A percentile compares a stretch with the other conserved stretches of the same genome.
phyloP scores from a whole-genome alignment of 2,888 invertebrate species.

The Alloplasta piceator region DNA sequence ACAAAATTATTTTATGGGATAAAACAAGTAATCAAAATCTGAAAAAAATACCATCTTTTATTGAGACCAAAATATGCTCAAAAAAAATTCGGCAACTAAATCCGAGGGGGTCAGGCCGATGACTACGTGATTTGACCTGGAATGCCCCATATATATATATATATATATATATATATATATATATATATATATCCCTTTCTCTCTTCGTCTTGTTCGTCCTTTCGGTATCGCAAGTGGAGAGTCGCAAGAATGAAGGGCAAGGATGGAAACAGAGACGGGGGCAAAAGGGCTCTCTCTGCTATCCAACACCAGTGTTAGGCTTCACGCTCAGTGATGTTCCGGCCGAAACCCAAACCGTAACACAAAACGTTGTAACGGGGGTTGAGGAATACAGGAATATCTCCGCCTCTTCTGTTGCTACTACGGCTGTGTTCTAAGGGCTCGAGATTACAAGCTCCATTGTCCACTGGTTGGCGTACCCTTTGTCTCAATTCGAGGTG shows the following conservation, averaged over 20 bases:
- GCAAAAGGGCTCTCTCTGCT: constrained; percentile 51
- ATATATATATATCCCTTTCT: constrained; percentile 24
- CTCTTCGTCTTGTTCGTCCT: background rate
- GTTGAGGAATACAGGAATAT: constrained; percentile 20
- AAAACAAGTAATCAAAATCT: too few relatives aligned
- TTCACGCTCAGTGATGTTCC: constrained; percentile 54
- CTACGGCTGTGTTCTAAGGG: constrained; percentile 74
- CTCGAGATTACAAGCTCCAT: constrained; percentile 82
- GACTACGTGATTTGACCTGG: too few relatives aligned
- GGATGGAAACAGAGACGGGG: constrained; percentile 68
- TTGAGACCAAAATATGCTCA: too few relatives aligned
- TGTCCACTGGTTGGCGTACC: constrained; percentile 77
- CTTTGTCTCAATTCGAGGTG: constrained; percentile 81
- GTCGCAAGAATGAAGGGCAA: constrained; percentile 53
- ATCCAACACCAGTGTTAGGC: constrained; percentile 37
- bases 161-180: too few relatives aligned
- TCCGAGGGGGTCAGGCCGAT: too few relatives aligned
- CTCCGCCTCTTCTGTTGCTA: constrained; percentile 60
- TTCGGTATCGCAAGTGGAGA: constrained; percentile 51
- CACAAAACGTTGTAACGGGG: constrained; percentile 36
- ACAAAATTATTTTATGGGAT: too few relatives aligned
- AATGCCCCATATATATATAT: too few relatives aligned
- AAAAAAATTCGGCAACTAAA: too few relatives aligned
- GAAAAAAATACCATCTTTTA: too few relatives aligned
- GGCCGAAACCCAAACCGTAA: constrained; percentile 57